Evolutionary conservation across 2,888 invertebrate genomes (phyloP).

Genomic region (Drosophila setosimentum): DNA sequence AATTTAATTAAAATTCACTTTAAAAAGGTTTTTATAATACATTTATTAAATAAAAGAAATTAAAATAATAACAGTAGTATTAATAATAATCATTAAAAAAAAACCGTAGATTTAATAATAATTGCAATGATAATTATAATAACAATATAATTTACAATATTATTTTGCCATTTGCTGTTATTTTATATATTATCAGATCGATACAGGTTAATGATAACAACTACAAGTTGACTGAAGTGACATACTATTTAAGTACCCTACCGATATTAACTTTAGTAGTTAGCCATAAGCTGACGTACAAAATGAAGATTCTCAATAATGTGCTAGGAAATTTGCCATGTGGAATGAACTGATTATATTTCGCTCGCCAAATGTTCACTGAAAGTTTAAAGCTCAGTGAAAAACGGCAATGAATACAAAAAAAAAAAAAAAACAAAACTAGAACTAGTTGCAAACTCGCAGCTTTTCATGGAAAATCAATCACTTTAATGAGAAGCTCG

Average conservation of each 20-base stretch:
- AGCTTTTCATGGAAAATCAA: conserved; percentile 44
- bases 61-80: not conserved
- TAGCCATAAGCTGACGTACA: not conserved
- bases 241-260: not conserved
- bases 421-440: not conserved
- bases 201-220: not conserved
- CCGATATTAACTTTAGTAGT: not conserved
- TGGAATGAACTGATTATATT: conserved; percentile 42
- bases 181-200: not conserved
- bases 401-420: conserved; percentile 32
- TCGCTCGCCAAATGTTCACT: conserved; percentile 34
- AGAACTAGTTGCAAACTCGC: conserved; percentile 28
- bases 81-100: not conserved
- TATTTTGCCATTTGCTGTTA: not conserved
- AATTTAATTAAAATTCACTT: not conserved
- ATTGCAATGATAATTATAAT: not conserved
- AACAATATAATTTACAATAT: not conserved
- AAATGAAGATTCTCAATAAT: conserved; percentile 22
- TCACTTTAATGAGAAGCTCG: conserved; percentile 59
- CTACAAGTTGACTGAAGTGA: not conserved
- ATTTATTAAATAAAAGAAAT: not conserved
- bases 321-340: conserved; percentile 32
- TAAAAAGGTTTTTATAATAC: not conserved
- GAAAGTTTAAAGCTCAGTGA: conserved; percentile 51
- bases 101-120: not conserved